A percentile compares a stretch with the other conserved stretches of the same genome.
Conservation (phyloP, 2,113 vertebrate species). For the Glaucomys volans region DNA sequence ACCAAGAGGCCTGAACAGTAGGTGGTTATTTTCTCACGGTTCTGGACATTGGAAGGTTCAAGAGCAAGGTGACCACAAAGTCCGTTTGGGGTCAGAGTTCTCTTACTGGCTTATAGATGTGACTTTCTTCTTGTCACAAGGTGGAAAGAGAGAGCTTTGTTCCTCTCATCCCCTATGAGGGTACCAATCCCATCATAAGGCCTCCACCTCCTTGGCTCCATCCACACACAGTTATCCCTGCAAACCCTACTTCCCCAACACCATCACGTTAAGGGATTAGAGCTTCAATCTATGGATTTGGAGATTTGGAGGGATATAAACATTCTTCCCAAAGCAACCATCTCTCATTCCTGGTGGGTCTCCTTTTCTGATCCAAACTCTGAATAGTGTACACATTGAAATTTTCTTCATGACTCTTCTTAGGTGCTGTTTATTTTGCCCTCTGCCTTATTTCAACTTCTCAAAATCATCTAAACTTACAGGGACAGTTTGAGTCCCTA, state of each 20-base stretch:
- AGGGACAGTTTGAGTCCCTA: not conserved
- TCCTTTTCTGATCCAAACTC: not conserved
- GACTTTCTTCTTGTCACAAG: not conserved
- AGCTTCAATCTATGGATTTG: not conserved
- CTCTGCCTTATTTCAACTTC: not conserved
- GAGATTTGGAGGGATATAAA: not conserved
- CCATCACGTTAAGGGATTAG: not conserved
- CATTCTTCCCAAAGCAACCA: no score
- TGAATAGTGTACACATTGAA: accelerated
- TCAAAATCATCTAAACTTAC: not conserved
- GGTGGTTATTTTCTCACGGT: not conserved
- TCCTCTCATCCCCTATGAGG: not conserved
- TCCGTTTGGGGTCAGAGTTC: not conserved
- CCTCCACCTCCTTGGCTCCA: not conserved
- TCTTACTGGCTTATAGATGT: not conserved
- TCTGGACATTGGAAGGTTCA: not conserved
- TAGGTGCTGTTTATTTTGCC: not conserved
- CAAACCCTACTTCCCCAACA: not conserved
- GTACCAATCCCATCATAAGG: not conserved
- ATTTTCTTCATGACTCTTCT: not conserved
- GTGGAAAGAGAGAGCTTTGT: no score
- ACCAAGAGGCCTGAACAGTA: not conserved
- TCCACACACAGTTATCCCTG: not conserved
- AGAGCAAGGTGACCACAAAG: not conserved
- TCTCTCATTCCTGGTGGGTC: accelerated